phyloP scores from a whole-genome alignment of 92 coral and sea anemone genomes.

The Parazoanthus darwini region DNA sequence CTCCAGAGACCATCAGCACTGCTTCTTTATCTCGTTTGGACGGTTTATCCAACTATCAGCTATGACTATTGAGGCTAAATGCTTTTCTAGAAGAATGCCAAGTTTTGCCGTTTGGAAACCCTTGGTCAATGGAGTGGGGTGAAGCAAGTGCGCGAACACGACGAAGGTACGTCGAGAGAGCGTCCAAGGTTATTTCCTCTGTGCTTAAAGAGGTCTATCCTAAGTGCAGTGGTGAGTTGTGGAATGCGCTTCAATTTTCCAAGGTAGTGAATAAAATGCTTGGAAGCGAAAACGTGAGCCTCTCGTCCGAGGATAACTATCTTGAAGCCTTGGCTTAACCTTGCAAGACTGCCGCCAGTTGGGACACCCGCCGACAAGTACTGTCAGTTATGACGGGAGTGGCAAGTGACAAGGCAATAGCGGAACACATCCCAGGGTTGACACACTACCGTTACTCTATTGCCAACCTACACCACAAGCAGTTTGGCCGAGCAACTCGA shows the following conservation, averaged over 20 bases:
- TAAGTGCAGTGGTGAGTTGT: conserved; percentile 23
- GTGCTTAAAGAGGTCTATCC: conserved; percentile 41
- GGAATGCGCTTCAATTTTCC: conserved; percentile 42
- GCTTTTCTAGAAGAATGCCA: conserved; percentile 32
- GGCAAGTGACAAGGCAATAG: conserved; percentile 17
- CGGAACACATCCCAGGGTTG: too few species aligned
- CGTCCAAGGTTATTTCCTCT: conserved; percentile 28
- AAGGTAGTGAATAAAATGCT: conserved; percentile 9
- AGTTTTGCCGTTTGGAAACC: conserved; percentile 37
- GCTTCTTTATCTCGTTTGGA: conserved; percentile 17
- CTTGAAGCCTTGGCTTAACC: conserved; percentile 54
- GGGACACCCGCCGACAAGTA: conserved; percentile 47
- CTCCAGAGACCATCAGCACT: conserved; percentile 30
- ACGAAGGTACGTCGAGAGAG: conserved; percentile 42
- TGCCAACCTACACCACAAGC: too few species aligned
- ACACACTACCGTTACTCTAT: too few species aligned
- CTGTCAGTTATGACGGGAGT: conserved; percentile 53
- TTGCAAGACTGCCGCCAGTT: conserved; percentile 42
- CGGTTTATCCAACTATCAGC: neutral
- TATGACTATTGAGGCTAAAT: conserved; percentile 20
- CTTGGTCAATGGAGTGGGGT: conserved; percentile 46
- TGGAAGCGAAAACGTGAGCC: neutral
- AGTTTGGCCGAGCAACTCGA: too few species aligned
- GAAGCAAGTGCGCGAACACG: conserved; percentile 46
- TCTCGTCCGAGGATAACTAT: conserved; percentile 24